A percentile compares a stretch with the other conserved stretches of the same genome.
phyloP scores from a whole-genome alignment of 2,888 invertebrate genomes.

The Catocala fraxini region DNA sequence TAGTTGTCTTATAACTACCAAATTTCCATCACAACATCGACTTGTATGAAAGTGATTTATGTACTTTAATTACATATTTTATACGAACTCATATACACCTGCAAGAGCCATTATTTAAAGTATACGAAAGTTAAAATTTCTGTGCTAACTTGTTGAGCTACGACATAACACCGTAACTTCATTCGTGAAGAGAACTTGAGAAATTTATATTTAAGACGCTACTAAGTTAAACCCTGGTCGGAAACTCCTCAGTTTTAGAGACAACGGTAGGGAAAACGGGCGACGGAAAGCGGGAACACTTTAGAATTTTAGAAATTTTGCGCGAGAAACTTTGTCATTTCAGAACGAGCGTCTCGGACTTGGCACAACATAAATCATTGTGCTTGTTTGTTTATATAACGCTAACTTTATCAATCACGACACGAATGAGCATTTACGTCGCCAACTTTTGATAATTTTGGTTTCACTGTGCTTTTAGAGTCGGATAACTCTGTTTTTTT shows the following conservation, averaged over 20 bases:
- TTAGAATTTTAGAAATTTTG: slow-evolving; percentile 84
- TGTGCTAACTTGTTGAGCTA: slow-evolving; percentile 77
- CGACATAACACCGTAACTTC: slow-evolving; percentile 74
- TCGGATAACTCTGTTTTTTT: not conserved
- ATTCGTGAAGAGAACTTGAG: slow-evolving; percentile 75
- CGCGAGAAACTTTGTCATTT: slow-evolving; percentile 78
- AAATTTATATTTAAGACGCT: slow-evolving; percentile 84
- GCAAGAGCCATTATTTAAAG: slow-evolving; percentile 52
- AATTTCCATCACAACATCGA: not conserved
- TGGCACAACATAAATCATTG: slow-evolving; percentile 76
- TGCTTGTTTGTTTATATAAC: slow-evolving; percentile 65
- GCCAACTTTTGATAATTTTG: slow-evolving; percentile 25
- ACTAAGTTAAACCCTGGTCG: slow-evolving; percentile 77
- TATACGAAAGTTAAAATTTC: slow-evolving; percentile 68
- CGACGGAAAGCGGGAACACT: slow-evolving; percentile 69
- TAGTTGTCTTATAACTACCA: too few relatives aligned
- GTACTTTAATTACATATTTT: slow-evolving; percentile 31
- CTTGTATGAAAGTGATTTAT: slow-evolving; percentile 8
- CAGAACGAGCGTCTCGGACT: slow-evolving; percentile 65
- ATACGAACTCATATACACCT: slow-evolving; percentile 33
- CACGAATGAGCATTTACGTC: slow-evolving; percentile 34
- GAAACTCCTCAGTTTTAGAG: slow-evolving; percentile 74
- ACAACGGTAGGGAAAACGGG: slow-evolving; percentile 68
- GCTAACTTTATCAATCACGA: slow-evolving; percentile 60
- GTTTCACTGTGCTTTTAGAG: not conserved